A percentile compares a stretch with the other conserved stretches of the same genome.
These are phyloP conservation scores for Boloria euphrosyne DNA, from an alignment of 2,888 invertebrate species.

Conservation along the genomic window DNA sequence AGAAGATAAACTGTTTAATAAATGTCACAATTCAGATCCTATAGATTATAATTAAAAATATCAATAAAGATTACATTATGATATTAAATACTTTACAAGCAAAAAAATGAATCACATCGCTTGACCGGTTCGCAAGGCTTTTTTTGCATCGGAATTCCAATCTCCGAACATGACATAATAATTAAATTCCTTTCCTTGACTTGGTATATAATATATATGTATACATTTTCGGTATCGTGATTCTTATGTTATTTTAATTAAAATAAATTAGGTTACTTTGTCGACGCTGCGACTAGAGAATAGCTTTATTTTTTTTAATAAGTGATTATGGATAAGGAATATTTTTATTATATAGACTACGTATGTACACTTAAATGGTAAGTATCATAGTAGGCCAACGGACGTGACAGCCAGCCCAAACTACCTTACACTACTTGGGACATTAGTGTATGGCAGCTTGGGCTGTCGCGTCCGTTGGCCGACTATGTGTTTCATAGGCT, in stretches of 20 bases:
- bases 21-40: background rate
- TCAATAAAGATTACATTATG: slow-evolving; percentile 8
- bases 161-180: slow-evolving; percentile 26
- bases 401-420: no score
- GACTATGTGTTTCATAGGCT: no score
- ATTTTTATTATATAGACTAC: no score
- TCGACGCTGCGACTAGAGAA: background rate
- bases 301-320: background rate
- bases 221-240: slow-evolving; percentile 1
- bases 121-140: slow-evolving; percentile 7
- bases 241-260: slow-evolving; percentile 1
- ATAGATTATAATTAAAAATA: slow-evolving; percentile 9
- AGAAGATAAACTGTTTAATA: no score
- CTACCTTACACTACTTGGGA: no score
- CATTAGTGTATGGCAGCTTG: no score
- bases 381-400: no score
- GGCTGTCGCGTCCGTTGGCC: no score
- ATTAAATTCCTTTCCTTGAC: slow-evolving; percentile 26
- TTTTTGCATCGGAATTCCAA: slow-evolving; percentile 26
- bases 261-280: background rate
- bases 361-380: no score
- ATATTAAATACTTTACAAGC: background rate
- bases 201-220: slow-evolving; percentile 8
- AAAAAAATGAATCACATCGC: slow-evolving; percentile 17
- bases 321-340: no score